Evolutionary conservation across 2,888 invertebrate species (phyloP).

Genomic region (Phalera bucephala): DNA sequence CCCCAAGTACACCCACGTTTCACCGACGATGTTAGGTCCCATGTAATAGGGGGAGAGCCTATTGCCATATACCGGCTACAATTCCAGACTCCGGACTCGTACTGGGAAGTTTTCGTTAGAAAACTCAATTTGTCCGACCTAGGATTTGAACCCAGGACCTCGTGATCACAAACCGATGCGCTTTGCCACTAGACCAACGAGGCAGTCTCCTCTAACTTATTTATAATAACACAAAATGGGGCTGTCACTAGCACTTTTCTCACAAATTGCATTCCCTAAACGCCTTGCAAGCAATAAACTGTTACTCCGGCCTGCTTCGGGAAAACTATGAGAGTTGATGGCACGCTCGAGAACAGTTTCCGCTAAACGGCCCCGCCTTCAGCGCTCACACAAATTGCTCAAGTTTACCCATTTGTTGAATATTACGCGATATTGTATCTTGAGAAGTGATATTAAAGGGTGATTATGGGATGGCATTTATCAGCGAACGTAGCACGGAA

Average conservation of each 20-base stretch:
- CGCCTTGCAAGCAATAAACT: neutral
- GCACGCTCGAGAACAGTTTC: neutral
- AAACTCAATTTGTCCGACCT: no score
- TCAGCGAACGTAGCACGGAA: no score
- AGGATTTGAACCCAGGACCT: no score
- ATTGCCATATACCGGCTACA: no score
- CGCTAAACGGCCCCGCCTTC: neutral
- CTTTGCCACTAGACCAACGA: no score
- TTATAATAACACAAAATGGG: neutral
- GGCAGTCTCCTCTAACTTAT: no score
- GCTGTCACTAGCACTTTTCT: neutral
- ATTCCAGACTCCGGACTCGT: no score
- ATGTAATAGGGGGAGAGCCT: no score
- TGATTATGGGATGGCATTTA: neutral
- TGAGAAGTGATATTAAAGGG: neutral
- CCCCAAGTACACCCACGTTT: no score
- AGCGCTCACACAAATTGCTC: constrained; percentile 1
- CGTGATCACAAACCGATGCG: no score
- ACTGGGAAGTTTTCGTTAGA: no score
- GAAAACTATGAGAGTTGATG: neutral
- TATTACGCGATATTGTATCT: neutral
- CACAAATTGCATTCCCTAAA: neutral
- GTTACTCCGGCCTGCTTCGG: neutral
- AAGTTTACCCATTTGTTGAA: neutral
- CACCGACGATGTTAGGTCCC: no score